phyloP scores from a whole-genome alignment of 2,113 vertebrate genomes.

The Morone saxatilis region DNA sequence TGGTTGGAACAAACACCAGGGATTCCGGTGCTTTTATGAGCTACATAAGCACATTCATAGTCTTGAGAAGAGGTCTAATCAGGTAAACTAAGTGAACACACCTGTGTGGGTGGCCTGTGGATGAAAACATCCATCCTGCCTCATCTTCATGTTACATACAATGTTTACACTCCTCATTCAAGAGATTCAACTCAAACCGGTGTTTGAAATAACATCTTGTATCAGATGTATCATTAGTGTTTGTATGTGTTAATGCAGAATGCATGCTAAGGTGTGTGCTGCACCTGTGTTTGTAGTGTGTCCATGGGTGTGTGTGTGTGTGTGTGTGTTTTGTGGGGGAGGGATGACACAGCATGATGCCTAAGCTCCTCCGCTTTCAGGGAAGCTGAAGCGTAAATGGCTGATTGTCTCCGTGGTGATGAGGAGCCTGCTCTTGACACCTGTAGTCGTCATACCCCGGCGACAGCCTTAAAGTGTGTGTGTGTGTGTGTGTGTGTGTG shows the following conservation, averaged over 20 bases:
- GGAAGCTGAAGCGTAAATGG: slow-evolving; percentile 27
- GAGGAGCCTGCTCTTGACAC: slow-evolving; percentile 31
- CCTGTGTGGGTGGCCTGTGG: background rate
- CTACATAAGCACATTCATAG: background rate
- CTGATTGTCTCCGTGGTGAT: slow-evolving; percentile 31
- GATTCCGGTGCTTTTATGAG: background rate
- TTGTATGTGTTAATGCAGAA: background rate
- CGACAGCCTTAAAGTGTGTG: background rate
- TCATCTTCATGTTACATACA: background rate
- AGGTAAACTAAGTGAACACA: background rate
- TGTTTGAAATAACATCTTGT: background rate
- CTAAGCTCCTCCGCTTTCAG: background rate
- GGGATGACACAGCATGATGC: slow-evolving; percentile 22
- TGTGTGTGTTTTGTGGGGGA: background rate
- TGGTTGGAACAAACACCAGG: background rate
- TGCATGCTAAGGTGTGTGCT: background rate
- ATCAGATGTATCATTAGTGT: background rate
- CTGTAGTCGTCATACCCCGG: background rate
- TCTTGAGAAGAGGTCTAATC: background rate
- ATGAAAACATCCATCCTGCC: background rate
- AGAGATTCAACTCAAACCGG: background rate
- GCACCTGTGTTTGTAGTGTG: background rate
- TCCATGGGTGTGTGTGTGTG: background rate
- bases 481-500: background rate
- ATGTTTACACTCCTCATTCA: background rate